phyloP scores from a whole-genome alignment of 2,888 invertebrate species.

The Pyralis farinalis region DNA sequence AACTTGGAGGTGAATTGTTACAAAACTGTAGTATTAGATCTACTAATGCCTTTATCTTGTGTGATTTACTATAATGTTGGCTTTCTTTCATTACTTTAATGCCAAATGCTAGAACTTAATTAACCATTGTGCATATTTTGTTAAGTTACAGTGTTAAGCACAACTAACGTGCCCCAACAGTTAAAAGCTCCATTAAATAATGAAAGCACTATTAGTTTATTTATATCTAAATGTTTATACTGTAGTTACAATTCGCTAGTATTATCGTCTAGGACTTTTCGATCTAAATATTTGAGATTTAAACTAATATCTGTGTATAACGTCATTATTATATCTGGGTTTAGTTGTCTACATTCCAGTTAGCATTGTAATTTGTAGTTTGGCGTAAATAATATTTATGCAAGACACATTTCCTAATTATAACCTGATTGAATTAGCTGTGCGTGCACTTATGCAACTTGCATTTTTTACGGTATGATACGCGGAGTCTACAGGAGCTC shows the following conservation, averaged over 20 bases:
- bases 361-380: conserved; percentile 2
- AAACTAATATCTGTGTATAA: neutral
- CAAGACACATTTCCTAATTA: neutral
- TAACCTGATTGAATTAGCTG: neutral
- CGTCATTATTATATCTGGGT: neutral
- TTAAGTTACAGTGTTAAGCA: conserved; percentile 6
- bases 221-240: conserved; percentile 13
- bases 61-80: conserved; percentile 26
- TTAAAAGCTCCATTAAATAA: conserved; percentile 4
- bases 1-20: neutral
- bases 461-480: too few species aligned
- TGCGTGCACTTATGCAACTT: too few species aligned
- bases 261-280: conserved; percentile 16
- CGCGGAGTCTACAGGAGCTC: too few species aligned
- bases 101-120: conserved; percentile 52
- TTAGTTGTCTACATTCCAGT: conserved; percentile 8
- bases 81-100: conserved; percentile 41
- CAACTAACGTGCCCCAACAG: conserved; percentile 16
- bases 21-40: neutral
- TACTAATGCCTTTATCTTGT: conserved; percentile 19
- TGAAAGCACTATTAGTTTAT: conserved; percentile 9
- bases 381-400: neutral
- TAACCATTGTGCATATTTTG: conserved; percentile 8
- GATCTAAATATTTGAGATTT: conserved; percentile 3
- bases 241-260: conserved; percentile 24